Evolutionary conservation across 2,888 invertebrate species (phyloP), one percentile per base, ranked within the genome.

Genomic region (Drosophila falleni): DNA sequence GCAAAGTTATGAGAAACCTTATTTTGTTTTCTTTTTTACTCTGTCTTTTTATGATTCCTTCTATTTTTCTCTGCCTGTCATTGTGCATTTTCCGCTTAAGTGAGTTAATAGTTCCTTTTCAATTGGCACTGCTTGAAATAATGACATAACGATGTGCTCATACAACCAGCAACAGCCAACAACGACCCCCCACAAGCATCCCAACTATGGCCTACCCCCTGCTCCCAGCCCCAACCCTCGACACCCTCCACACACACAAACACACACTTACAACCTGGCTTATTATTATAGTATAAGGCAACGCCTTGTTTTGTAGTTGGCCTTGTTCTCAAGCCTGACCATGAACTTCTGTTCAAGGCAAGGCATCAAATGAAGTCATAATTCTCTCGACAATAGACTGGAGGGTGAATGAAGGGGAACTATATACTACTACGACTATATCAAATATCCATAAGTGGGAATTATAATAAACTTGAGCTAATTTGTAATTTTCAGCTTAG

Each of bases 311-410:
- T 23, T 16, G 26, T 10, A 29, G 19, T 29, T 41, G 71, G 49
- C 64, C 63, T 46, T 63, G 59, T 23, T 41, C 51, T 53, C 15
- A 10, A 41, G 4, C 2, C 51, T 67, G 74, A 68, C 74, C 72
- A 39, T 73, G 72, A 75, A 26, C 74, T 71, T 74, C 46, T n/a
- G 15, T 16, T 9, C 50, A 19, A 50, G 62, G 53, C 47, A 15
- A 16, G 29, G 50, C 35, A 15, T 26, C 29, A 51, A 63, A 73
- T 75, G 78, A 75, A 75, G 74, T 75, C 78, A 75, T 61, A 64
- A 37, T 44, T 35, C 23, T 13, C 15, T n/a, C 41, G 54, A 8
- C 41, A 10, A 16, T 16, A 10, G 13, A 16, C 4, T 16, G 15
- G 6, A 29, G 29, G 29, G 29, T 29, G 29, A 8, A 29, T 8